These are phyloP conservation scores for Cetonia aurata DNA, from an alignment of 2,888 invertebrate genomes.

Conservation along the genomic window DNA sequence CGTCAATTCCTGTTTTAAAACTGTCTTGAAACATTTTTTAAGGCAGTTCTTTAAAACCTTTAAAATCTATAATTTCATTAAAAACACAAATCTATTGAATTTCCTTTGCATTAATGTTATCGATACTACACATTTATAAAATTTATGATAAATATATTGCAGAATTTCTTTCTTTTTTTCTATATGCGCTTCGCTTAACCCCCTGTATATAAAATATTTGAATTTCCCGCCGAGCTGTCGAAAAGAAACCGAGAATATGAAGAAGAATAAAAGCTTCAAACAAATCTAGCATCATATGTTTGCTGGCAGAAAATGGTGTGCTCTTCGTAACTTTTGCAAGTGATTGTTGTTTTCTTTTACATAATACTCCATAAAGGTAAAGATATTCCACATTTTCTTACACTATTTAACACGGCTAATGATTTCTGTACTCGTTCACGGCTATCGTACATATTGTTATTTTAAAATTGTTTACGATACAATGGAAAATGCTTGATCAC, in stretches of 20 bases:
- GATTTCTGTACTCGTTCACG: constrained; percentile 40
- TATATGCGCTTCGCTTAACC: not conserved
- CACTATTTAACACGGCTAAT: constrained; percentile 35
- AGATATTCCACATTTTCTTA: constrained; percentile 51
- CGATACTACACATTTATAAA: too few species aligned
- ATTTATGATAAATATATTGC: too few species aligned
- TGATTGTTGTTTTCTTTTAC: constrained; percentile 54
- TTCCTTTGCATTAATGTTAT: too few species aligned
- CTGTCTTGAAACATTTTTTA: too few species aligned
- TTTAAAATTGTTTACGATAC: constrained; percentile 43
- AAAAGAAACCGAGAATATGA: constrained; percentile 45
- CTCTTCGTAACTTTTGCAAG: constrained; percentile 55
- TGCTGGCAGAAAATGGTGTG: constrained; percentile 67
- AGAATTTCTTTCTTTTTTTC: too few species aligned
- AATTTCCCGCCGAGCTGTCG: constrained; percentile 45
- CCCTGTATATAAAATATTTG: constrained; percentile 30
- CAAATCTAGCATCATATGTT: constrained; percentile 64
- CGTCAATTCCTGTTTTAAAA: too few species aligned
- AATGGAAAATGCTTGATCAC: constrained; percentile 62
- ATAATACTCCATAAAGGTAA: constrained; percentile 60
- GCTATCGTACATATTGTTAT: constrained; percentile 42
- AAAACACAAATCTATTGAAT: too few species aligned
- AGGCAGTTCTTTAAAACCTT: too few species aligned
- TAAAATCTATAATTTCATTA: too few species aligned
- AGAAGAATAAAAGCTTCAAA: constrained; percentile 53